Base-by-base conservation (phyloP, 1,140 invertebrate species). In the Drosophila ogumai region DNA sequence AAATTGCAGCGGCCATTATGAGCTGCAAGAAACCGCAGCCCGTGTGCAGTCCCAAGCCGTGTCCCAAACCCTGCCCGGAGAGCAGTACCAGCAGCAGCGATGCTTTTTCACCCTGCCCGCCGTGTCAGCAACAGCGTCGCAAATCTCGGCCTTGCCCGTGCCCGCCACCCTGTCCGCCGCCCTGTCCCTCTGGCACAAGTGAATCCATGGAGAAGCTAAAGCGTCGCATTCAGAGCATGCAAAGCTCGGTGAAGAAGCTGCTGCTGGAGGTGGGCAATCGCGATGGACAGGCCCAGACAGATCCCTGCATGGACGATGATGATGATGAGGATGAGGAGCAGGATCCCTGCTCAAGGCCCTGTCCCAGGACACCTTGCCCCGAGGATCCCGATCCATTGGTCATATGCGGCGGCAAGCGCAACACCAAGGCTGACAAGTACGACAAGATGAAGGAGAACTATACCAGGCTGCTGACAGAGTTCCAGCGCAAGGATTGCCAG, bases 371-470 rank as follows among this genome's bases (percentile, higher is more conserved):
- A 0, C 59, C 85, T 0, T 88, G 85, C 28, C 85, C 85, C 10
- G 86, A 91, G 28, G 74, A 86, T 31, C 80, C 82, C 15, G 85
- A 91, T 81, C 88, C 88, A 0, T 43, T 91, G 49, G 68, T 90
- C 22, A 77, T 91, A 9, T 90, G 90, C 40, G 85, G 82, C 1
- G 82, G 90, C 13, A 91, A 92, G 32, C 79, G 82, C 4, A 91
- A 88, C 32, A 79, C 85, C 40, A 91, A 92, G 52, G 66, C 91
- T 1, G 90, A 92, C 47, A 69, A 92, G 68, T 85, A 75, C 49
- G 82, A 91, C 17, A 88, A 91, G 50, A 79, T 92, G 72, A 92
- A 92, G 58, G 90, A 91, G 17, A 92, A 92, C 67, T 92, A 92
- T 15, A 75, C 81, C n/a, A 74, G 88, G 32, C 50, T 92, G 46